Evolutionary conservation across 1,140 invertebrate species (phyloP).

Genomic region (Bombus superbus): DNA sequence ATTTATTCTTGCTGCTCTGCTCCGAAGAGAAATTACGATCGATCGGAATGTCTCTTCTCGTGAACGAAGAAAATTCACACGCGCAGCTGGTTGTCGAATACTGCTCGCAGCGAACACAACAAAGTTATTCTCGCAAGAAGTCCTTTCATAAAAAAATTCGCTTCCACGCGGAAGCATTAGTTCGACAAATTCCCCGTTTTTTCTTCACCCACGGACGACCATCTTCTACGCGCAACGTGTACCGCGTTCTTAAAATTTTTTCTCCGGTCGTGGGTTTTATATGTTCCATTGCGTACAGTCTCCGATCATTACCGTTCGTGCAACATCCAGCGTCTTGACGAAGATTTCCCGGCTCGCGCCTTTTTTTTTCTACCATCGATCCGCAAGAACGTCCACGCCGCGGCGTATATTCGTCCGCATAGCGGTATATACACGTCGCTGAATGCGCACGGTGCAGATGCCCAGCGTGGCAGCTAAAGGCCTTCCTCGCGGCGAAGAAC

Average conservation of each 20-base stretch:
- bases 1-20: neutral
- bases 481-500: constrained; percentile 63
- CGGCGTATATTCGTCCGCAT: constrained; percentile 59
- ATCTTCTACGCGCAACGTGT: neutral
- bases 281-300: neutral
- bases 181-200: neutral
- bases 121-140: too few species aligned
- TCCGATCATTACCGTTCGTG: constrained; percentile 21
- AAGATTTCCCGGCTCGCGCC: constrained; percentile 59
- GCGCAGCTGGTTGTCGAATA: too few species aligned
- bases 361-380: constrained; percentile 40
- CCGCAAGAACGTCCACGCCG: constrained; percentile 56
- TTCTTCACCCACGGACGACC: too few species aligned
- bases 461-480: constrained; percentile 62
- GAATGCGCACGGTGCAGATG: constrained; percentile 67
- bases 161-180: neutral
- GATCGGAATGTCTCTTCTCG: too few species aligned
- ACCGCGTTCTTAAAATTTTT: neutral
- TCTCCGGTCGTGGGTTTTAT: too few species aligned
- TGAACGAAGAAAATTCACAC: too few species aligned
- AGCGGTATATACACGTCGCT: constrained; percentile 66
- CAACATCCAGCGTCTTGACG: constrained; percentile 37
- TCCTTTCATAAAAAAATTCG: neutral
- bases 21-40: too few species aligned
- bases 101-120: too few species aligned